These are phyloP conservation scores for Asobara japonica DNA, from an alignment of 1,140 invertebrate genomes.

Conservation along the genomic window DNA sequence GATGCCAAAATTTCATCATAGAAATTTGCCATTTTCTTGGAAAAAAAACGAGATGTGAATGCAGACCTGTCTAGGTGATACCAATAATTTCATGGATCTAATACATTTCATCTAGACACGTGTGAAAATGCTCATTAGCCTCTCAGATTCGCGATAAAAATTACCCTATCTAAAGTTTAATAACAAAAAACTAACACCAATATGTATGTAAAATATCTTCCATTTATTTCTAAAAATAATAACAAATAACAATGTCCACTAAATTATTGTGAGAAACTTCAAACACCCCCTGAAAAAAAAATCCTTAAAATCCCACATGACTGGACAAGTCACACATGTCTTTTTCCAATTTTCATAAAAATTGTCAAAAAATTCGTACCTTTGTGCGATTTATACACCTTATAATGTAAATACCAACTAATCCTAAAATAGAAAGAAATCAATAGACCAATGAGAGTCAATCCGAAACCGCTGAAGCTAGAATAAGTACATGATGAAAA, in stretches of 20 bases:
- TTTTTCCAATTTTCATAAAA: not conserved
- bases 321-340: not conserved
- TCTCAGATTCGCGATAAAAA: too few relatives aligned
- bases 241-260: slow-evolving; percentile 23
- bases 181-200: not conserved
- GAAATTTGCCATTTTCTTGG: too few relatives aligned
- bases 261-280: slow-evolving; percentile 19
- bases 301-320: not conserved
- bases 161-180: too few relatives aligned
- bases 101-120: too few relatives aligned
- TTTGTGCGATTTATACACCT: too few relatives aligned
- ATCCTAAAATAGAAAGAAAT: not conserved
- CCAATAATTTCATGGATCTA: too few relatives aligned
- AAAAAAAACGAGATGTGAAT: too few relatives aligned
- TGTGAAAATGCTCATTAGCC: too few relatives aligned
- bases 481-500: not conserved
- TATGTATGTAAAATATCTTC: slow-evolving; percentile 6
- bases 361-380: too few relatives aligned
- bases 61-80: too few relatives aligned
- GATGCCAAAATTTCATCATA: too few relatives aligned
- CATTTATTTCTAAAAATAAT: slow-evolving; percentile 8
- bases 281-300: slow-evolving; percentile 1
- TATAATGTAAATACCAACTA: too few relatives aligned
- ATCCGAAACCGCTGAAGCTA: slow-evolving; percentile 11
- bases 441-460: not conserved